These are phyloP conservation scores for Acromyrmex echinatior DNA, from an alignment of 1,140 invertebrate species.

Conservation along the genomic window DNA sequence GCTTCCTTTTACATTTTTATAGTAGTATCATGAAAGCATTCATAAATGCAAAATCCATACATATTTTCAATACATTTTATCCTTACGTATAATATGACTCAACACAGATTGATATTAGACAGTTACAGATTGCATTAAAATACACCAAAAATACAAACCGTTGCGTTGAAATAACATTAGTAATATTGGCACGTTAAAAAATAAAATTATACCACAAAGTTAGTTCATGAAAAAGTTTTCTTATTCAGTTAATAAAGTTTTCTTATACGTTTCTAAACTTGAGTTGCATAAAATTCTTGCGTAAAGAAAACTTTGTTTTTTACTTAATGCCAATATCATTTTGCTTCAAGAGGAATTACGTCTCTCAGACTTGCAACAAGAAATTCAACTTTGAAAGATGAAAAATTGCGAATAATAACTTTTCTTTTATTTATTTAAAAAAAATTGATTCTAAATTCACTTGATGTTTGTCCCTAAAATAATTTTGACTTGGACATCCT, in stretches of 20 bases:
- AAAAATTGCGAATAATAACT: slow-evolving; percentile 2
- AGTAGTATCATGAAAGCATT: neutral
- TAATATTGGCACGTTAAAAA: neutral
- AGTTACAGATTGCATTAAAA: neutral
- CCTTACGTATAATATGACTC: neutral
- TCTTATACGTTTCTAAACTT: slow-evolving; percentile 24
- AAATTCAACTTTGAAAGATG: slow-evolving; percentile 2
- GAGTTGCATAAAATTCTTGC: slow-evolving; percentile 21
- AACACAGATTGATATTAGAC: neutral
- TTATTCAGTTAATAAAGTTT: slow-evolving; percentile 33
- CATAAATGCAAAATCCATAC: neutral
- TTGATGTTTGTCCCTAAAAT: neutral
- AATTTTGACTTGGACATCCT: slow-evolving; percentile 11
- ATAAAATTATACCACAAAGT: slow-evolving; percentile 24
- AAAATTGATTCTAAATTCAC: slow-evolving; percentile 21
- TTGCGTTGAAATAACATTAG: slow-evolving; percentile 1
- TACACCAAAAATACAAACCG: neutral
- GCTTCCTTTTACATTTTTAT: neutral
- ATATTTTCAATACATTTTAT: neutral
- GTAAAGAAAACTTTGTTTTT: neutral
- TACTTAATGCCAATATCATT: slow-evolving; percentile 5
- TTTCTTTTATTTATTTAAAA: neutral
- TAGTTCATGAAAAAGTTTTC: slow-evolving; percentile 27
- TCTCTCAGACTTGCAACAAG: neutral
- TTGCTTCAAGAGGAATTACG: slow-evolving; percentile 38